phyloP scores from a whole-genome alignment of 1,140 invertebrate genomes.

The Nasonia giraulti region DNA sequence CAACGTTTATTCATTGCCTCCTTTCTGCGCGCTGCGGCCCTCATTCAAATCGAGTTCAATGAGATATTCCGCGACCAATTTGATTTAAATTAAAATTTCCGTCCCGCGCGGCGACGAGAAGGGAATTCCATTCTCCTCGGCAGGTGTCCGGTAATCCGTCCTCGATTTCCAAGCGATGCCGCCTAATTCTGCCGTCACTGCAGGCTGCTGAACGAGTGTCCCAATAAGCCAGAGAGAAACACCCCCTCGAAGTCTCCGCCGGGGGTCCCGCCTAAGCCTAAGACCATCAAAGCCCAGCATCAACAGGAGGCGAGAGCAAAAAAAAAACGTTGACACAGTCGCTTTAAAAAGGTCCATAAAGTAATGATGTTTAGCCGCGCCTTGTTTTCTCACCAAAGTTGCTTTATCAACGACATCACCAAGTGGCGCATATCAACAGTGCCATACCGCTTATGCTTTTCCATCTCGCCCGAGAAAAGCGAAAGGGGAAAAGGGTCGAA shows the following conservation, averaged over 20 bases:
- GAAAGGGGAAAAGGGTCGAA: slow-evolving; percentile 50
- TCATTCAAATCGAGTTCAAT: background rate
- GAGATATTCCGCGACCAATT: background rate
- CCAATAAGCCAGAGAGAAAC: background rate
- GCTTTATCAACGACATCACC: slow-evolving; percentile 28
- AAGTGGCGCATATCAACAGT: background rate
- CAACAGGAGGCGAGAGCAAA: background rate
- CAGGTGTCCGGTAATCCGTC: too few species aligned
- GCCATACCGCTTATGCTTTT: background rate
- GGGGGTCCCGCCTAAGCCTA: too few species aligned
- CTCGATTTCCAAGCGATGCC: too few species aligned
- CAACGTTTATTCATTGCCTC: too few species aligned
- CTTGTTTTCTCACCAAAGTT: slow-evolving; percentile 28
- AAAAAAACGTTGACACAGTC: background rate
- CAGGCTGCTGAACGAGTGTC: background rate
- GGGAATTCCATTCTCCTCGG: too few species aligned
- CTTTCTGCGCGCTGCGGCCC: background rate
- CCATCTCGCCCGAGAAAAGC: background rate
- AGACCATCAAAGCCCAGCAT: background rate
- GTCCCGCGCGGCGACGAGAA: too few species aligned
- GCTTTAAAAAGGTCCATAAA: background rate
- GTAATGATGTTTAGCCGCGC: slow-evolving; percentile 1
- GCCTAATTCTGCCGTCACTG: background rate
- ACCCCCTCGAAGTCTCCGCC: background rate
- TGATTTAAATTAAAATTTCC: too few species aligned